A percentile compares a stretch with the other conserved stretches of the same genome.
Conservation (phyloP, 2,888 invertebrate species). For the Idaea aversata region DNA sequence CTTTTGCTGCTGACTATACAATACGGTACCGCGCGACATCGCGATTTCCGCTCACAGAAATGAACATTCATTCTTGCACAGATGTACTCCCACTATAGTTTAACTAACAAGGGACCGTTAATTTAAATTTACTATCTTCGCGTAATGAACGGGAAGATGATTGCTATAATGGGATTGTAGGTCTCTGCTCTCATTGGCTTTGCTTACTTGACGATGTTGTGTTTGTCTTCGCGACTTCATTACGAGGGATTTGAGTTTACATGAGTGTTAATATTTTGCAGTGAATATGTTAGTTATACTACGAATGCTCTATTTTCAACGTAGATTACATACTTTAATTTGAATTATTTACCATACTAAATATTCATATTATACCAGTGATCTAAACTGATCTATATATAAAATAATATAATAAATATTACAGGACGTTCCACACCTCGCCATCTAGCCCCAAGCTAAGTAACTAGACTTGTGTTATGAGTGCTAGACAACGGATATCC, state of each 20-base stretch:
- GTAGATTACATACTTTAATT: background rate
- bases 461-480: no score
- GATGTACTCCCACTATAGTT: constrained; percentile 60
- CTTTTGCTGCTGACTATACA: background rate
- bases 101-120: constrained; percentile 76
- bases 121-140: constrained; percentile 79
- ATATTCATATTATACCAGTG: background rate
- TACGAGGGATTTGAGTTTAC: constrained; percentile 21
- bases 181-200: constrained; percentile 40
- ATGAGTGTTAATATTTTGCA: background rate
- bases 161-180: constrained; percentile 75
- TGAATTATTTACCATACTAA: background rate
- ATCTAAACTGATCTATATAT: no score
- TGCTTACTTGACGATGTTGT: constrained; percentile 22
- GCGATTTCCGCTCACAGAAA: constrained; percentile 60
- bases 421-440: no score
- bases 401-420: no score
- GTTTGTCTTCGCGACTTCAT: constrained; percentile 29
- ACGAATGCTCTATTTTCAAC: background rate
- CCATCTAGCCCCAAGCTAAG: no score
- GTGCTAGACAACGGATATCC: no score
- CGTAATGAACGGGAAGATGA: constrained; percentile 78
- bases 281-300: background rate
- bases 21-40: constrained; percentile 27
- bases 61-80: constrained; percentile 68